phyloP scores from a whole-genome alignment of 2,888 invertebrate genomes.

The Cacoxenus indagator region DNA sequence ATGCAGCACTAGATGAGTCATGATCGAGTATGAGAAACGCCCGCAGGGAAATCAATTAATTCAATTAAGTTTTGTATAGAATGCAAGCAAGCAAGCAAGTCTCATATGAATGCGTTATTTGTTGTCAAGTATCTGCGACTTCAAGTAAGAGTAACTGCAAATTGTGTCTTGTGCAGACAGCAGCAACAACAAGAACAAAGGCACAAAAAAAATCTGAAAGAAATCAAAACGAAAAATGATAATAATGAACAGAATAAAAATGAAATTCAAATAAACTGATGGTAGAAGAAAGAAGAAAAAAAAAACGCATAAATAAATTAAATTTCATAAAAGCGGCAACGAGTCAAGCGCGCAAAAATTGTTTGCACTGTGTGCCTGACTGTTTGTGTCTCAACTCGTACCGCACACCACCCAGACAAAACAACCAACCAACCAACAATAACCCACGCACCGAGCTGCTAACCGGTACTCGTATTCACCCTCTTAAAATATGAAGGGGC shows the following conservation, averaged over 20 bases:
- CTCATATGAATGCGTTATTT: background rate
- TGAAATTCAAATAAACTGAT: background rate
- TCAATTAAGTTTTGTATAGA: conserved; percentile 17
- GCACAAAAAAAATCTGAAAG: background rate
- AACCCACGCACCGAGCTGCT: background rate
- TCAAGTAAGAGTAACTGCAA: conserved; percentile 11
- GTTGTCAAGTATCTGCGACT: background rate
- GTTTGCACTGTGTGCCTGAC: conserved; percentile 55
- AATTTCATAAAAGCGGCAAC: conserved; percentile 4
- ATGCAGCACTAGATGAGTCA: background rate
- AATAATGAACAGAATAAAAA: background rate
- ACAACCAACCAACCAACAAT: background rate
- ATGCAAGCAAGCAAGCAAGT: conserved; percentile 2
- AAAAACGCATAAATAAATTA: conserved; percentile 12
- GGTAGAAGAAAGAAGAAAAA: background rate
- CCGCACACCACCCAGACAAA: background rate
- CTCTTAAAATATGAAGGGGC: too few species aligned
- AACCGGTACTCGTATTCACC: background rate
- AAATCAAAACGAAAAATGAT: background rate
- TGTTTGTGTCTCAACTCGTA: conserved; percentile 39
- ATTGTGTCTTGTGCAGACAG: background rate
- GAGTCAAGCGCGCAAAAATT: conserved; percentile 55
- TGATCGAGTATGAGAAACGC: background rate
- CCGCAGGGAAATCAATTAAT: conserved; percentile 19
- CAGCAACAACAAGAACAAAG: background rate